A percentile compares a stretch with the other conserved stretches of the same genome.
Conservation (phyloP, 2,888 invertebrate species). For the Agriopis marginaria region DNA sequence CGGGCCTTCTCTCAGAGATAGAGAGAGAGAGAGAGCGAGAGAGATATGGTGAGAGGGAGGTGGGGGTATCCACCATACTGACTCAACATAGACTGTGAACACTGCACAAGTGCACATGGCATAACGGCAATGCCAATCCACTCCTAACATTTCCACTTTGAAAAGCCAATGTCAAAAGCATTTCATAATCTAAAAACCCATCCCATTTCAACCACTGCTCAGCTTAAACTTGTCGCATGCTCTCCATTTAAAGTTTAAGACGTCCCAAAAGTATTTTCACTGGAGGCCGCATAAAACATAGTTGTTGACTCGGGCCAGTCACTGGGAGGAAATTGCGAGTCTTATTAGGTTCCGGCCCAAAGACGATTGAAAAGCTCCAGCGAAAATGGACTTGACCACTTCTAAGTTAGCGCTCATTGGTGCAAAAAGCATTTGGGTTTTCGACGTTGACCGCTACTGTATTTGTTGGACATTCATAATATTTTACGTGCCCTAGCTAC, state of each 20-base stretch:
- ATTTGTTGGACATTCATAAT: background rate
- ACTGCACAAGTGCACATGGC: too few relatives aligned
- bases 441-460: background rate
- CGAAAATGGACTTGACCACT: conserved; percentile 63
- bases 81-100: too few relatives aligned
- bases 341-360: conserved; percentile 79
- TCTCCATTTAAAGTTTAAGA: conserved; percentile 44
- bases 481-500: background rate
- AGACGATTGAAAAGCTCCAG: conserved; percentile 69
- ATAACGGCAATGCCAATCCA: background rate
- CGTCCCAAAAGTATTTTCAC: conserved; percentile 62
- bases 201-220: conserved; percentile 14
- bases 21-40: too few relatives aligned
- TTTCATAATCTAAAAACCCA: conserved; percentile 27
- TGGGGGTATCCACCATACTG: too few relatives aligned
- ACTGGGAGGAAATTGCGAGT: conserved; percentile 78
- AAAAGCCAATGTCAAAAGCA: conserved; percentile 7
- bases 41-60: too few relatives aligned
- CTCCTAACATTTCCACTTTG: background rate
- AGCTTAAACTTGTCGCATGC: conserved; percentile 23
- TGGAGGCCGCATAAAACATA: conserved; percentile 64
- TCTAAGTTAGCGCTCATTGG: conserved; percentile 48
- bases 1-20: too few relatives aligned
- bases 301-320: conserved; percentile 65
- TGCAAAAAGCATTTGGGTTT: conserved; percentile 25